Evolutionary conservation across 2,113 vertebrate species (phyloP).

Genomic region (Steatornis caripensis): DNA sequence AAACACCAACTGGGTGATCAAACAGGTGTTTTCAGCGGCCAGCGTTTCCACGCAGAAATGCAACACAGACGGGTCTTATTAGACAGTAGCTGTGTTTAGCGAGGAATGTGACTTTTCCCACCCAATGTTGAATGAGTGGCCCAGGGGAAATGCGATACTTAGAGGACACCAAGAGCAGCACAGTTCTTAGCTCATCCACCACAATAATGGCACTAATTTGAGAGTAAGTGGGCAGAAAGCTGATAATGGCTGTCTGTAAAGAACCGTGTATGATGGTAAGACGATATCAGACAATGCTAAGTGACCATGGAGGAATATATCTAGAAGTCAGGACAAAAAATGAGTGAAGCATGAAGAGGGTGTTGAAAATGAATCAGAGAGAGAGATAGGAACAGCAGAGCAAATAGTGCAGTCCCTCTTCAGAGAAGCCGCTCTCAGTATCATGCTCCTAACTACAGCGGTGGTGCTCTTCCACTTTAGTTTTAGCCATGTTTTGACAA

Average conservation of each 20-base stretch:
- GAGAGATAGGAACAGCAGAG: background rate
- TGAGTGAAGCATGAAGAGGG: constrained; percentile 16
- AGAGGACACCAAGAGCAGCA: background rate
- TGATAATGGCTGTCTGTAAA: constrained; percentile 50
- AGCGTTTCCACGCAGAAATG: background rate
- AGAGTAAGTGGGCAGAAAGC: constrained; percentile 55
- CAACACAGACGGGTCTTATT: background rate
- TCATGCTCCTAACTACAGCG: background rate
- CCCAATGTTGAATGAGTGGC: background rate
- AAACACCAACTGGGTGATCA: background rate
- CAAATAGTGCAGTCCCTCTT: background rate
- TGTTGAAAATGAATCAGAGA: constrained; percentile 32
- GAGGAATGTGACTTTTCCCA: constrained; percentile 27
- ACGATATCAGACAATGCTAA: constrained; percentile 25
- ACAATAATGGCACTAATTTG: constrained; percentile 53
- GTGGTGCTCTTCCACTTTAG: background rate
- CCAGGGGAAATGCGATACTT: background rate
- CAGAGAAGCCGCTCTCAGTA: background rate
- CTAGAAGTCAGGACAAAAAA: constrained; percentile 1
- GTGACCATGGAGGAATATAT: constrained; percentile 32
- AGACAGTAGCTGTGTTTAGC: background rate
- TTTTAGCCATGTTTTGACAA: background rate
- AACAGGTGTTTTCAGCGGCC: background rate
- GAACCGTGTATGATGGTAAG: background rate
- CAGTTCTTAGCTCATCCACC: constrained; percentile 29